Evolutionary conservation across 2,113 vertebrate species (phyloP), one percentile per base, ranked within the genome.

Genomic region (Trematocara variabile): DNA sequence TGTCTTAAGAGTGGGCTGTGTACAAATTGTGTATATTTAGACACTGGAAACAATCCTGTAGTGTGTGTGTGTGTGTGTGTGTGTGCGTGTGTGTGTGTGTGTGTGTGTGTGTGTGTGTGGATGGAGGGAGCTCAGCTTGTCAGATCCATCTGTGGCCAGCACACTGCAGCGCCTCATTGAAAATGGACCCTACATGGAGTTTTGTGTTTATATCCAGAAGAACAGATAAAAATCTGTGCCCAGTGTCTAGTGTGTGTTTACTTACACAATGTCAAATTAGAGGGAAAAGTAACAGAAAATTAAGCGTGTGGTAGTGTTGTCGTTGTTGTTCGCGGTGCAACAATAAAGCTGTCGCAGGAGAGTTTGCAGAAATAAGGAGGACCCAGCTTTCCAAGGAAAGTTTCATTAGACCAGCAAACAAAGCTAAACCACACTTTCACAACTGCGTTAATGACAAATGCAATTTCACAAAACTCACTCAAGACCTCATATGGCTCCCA

Each of bases 401-500:
- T 50, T 46, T 48, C 14, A 75, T 75, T 50, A 50, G 70, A 50
- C 52, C 58, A 60, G 6, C 46, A 63, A 85, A 83, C 63, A 73
- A 54, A 55, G 33, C 77, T 16, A 81, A 39, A 78, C 55, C 46
- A 28, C 39, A 14, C 6, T 39, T 84, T 88, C 12, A 65, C 37
- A 48, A 56, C 60, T 80, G 53, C 52, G 39, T 73, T 41, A 88
- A 56, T 78, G 90, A 88, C 37, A 54, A 79, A 80, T 78, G 10
- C 33, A 65, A 70, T 79, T 63, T 60, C 46, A 30, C 48, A 28
- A 33, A 85, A 81, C 14, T 85, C 80, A 78, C 86, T 87, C 84
- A 77, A 84, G 84, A 86, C 83, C 83, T 92, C 90, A 93, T 75
- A 50, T 84, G 82, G 63, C 75, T 13, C 33, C 75, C 52, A 44